phyloP scores from a whole-genome alignment of 2,113 vertebrate species.

The Hiodon tergisus region DNA sequence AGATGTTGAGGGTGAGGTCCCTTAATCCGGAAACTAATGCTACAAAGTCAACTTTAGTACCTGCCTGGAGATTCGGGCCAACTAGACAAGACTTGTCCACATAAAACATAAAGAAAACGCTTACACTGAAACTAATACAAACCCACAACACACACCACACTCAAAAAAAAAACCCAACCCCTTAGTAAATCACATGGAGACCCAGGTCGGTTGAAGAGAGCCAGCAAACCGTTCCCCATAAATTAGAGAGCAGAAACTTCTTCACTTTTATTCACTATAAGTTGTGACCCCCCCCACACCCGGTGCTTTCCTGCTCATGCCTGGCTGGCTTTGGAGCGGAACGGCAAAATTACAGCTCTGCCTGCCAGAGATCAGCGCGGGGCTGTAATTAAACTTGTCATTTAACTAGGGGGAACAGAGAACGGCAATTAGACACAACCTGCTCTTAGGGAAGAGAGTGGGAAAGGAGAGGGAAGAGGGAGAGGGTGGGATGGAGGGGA shows the following conservation, averaged over 20 bases:
- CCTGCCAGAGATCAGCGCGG: slow-evolving; percentile 40
- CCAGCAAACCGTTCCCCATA: slow-evolving; percentile 16
- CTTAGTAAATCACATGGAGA: slow-evolving; percentile 35
- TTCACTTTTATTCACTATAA: slow-evolving; percentile 17
- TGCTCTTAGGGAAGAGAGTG: slow-evolving; percentile 30
- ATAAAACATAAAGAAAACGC: background rate
- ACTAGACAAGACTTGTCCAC: no score
- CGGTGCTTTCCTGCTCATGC: slow-evolving; percentile 24
- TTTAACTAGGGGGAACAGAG: slow-evolving; percentile 60
- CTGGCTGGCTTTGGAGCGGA: slow-evolving; percentile 30
- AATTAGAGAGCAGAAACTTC: slow-evolving; percentile 30
- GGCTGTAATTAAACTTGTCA: slow-evolving; percentile 53
- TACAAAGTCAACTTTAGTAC: no score
- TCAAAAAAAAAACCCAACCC: background rate
- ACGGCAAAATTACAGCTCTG: slow-evolving; percentile 57
- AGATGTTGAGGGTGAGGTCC: no score
- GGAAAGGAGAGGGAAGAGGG: background rate
- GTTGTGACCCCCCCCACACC: background rate
- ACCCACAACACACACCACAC: background rate
- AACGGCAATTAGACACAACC: slow-evolving; percentile 54
- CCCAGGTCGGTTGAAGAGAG: slow-evolving; percentile 23
- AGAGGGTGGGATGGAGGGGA: background rate
- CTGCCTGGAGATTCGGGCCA: no score
- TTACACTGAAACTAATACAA: background rate
- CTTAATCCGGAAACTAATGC: no score